These are phyloP conservation scores for Trichomycterus rosablanca DNA, from an alignment of 2,113 vertebrate species.

Conservation along the genomic window DNA sequence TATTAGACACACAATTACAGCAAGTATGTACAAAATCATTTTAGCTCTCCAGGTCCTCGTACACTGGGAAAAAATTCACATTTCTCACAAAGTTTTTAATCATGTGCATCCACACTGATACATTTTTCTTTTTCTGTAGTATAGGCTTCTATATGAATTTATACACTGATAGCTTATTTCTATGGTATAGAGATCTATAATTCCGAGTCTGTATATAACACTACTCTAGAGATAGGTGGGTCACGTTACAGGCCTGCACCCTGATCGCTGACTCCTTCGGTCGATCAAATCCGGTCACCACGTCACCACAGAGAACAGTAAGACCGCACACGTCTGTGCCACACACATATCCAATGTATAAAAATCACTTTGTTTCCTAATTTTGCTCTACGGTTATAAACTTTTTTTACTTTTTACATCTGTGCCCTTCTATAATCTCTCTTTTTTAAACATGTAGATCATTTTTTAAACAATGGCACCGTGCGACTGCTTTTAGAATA, in stretches of 20 bases:
- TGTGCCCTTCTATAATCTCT: constrained; percentile 28
- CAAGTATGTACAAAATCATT: constrained; percentile 73
- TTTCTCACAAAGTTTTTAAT: constrained; percentile 72
- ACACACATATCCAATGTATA: constrained; percentile 66
- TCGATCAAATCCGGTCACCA: constrained; percentile 46
- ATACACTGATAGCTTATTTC: constrained; percentile 60
- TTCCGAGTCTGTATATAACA: constrained; percentile 71
- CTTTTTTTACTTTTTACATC: constrained; percentile 44
- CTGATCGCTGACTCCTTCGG: constrained; percentile 42
- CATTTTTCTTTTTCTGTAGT: constrained; percentile 56
- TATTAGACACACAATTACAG: constrained; percentile 77
- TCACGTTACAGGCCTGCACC: constrained; percentile 57
- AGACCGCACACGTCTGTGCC: constrained; percentile 75
- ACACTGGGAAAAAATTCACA: constrained; percentile 68
- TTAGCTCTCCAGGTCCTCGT: constrained; percentile 64
- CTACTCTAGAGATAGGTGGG: constrained; percentile 71
- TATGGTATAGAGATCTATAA: constrained; percentile 72
- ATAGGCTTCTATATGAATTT: constrained; percentile 62
- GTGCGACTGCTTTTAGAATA: constrained; percentile 74
- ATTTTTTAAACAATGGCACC: constrained; percentile 64
- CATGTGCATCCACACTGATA: constrained; percentile 80
- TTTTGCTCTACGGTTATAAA: constrained; percentile 52
- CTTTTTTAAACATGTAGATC: constrained; percentile 63
- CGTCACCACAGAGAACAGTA: constrained; percentile 72
- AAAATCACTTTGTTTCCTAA: constrained; percentile 40